Evolutionary conservation across 2,113 vertebrate genomes (phyloP), one percentile per base, ranked within the genome.

Genomic region (Struthidea cinerea): DNA sequence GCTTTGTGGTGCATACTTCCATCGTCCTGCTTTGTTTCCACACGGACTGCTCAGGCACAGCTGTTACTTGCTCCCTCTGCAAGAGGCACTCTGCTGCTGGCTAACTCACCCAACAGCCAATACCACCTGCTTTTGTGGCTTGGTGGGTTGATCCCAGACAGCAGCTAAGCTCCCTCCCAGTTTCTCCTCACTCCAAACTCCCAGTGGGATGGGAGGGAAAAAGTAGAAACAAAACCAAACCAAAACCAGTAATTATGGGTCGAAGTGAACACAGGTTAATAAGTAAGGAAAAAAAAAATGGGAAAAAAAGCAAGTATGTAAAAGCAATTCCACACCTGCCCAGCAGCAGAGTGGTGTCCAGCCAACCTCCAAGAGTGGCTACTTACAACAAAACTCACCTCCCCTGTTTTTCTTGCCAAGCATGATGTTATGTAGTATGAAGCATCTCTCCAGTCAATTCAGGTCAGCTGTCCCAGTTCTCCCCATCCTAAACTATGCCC

Each of bases 301-400:
- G 8, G 5, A 3, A 27, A 47, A 39, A 81, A 73, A 27, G 2
- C 27, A 59, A 89, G 13, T 17, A 35, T 35, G 18, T 18, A 59
- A 91, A 85, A 53, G 26, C 23, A 91, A 55, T 77, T 2, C 1
- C 26, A 78, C 17, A 30, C 19, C 26, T 19, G 33, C 19, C 5
- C 23, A 59, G 7, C 7, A 77, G n/a, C 42, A 81, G 75, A 35
- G 11, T 67, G 22, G 32, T n/a, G n/a, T 26, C 13, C 23, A 71
- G 32, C 32, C 11, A 6, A 2, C 28, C 11, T 68, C 16, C 1
- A 7, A 20, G 27, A 64, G 14, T 1, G 3, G 6, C 19, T 39
- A 7, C 18, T 49, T 46, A 78, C 6, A 47, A 39, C 16, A 69
- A 74, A 68, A 68, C 4, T 69, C 2, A 4, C 3, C 20, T n/a